Evolutionary conservation across 2,797 vertebrate species (phyloP).

Genomic region (Thamnophis elegans): DNA sequence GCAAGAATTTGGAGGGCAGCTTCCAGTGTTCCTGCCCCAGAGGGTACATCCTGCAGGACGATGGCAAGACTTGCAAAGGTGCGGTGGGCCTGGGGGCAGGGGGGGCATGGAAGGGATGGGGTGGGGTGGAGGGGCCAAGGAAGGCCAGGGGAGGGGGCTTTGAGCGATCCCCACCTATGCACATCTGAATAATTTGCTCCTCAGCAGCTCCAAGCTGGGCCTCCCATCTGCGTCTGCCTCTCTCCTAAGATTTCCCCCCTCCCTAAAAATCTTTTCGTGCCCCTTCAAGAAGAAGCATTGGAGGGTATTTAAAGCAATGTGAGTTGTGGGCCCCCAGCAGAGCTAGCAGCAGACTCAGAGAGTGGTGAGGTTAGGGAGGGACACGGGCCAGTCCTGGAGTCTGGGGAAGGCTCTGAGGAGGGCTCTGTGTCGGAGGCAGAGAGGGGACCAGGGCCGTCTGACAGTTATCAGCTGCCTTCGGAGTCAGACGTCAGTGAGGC

Average conservation of each 20-base stretch:
- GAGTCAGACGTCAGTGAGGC: too few species aligned
- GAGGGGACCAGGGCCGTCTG: too few species aligned
- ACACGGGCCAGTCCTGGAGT: too few species aligned
- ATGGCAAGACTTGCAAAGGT: slow-evolving; percentile 95
- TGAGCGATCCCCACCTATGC: not conserved
- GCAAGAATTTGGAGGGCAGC: slow-evolving; percentile 93
- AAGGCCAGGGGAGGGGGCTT: not conserved
- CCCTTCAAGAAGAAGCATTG: not conserved
- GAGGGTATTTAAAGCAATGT: not conserved
- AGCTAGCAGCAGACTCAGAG: too few species aligned
- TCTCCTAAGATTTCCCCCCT: not conserved
- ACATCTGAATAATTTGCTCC: not conserved
- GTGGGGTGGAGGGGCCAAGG: not conserved
- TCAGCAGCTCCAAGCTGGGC: not conserved
- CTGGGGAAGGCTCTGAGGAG: too few species aligned
- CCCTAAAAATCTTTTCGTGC: not conserved
- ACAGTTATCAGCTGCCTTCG: too few species aligned
- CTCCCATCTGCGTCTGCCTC: not conserved
- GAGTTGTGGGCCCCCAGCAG: too few species aligned
- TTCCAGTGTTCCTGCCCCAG: slow-evolving; percentile 91
- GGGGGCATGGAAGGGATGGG: not conserved
- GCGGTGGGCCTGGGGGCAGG: not conserved
- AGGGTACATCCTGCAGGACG: slow-evolving; percentile 88
- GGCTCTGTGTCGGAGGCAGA: too few species aligned
- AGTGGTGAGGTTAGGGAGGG: too few species aligned